A percentile compares a stretch with the other conserved stretches of the same genome.
Evolutionary conservation across 1,140 invertebrate species (phyloP).

Genomic region (Aphelenchoides fujianensis): DNA sequence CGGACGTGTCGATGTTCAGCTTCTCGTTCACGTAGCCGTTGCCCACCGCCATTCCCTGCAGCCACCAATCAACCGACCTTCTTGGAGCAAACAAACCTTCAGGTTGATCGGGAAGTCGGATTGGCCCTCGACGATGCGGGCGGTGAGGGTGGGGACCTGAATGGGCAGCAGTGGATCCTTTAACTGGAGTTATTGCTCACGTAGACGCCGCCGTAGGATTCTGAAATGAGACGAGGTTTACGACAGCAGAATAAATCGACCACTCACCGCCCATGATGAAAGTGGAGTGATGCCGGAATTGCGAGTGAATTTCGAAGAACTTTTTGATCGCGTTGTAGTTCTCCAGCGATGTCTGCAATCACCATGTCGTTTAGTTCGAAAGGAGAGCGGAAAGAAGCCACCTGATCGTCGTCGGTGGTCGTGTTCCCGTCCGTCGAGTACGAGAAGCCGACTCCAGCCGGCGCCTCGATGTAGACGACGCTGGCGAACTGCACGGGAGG

Average conservation of each 20-base stretch:
- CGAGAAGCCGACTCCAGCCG: slow-evolving; percentile 67
- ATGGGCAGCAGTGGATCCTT: not conserved
- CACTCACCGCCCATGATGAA: slow-evolving; percentile 66
- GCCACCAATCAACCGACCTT: not conserved
- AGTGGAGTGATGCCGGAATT: slow-evolving; percentile 64
- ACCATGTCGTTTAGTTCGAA: no score
- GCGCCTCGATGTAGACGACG: slow-evolving; percentile 70
- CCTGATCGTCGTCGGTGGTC: slow-evolving; percentile 66
- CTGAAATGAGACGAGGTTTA: no score
- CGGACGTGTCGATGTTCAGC: slow-evolving; percentile 61
- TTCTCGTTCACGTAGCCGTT: slow-evolving; percentile 61
- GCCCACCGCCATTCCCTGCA: slow-evolving; percentile 61
- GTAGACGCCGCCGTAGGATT: slow-evolving; percentile 63
- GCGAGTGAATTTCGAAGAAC: slow-evolving; percentile 67
- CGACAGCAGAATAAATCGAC: no score
- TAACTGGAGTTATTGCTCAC: not conserved
- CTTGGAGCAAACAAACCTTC: slow-evolving; percentile 31
- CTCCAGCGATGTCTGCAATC: slow-evolving; percentile 63
- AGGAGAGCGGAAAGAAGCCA: slow-evolving; percentile 47
- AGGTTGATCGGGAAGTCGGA: slow-evolving; percentile 59
- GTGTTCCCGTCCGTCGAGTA: slow-evolving; percentile 66
- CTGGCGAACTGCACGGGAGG: slow-evolving; percentile 72
- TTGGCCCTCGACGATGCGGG: slow-evolving; percentile 64
- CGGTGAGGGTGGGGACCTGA: slow-evolving; percentile 65
- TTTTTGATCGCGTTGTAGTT: slow-evolving; percentile 66